Base-by-base conservation (phyloP, 2,113 vertebrate genomes). In the Stegastes partitus region DNA sequence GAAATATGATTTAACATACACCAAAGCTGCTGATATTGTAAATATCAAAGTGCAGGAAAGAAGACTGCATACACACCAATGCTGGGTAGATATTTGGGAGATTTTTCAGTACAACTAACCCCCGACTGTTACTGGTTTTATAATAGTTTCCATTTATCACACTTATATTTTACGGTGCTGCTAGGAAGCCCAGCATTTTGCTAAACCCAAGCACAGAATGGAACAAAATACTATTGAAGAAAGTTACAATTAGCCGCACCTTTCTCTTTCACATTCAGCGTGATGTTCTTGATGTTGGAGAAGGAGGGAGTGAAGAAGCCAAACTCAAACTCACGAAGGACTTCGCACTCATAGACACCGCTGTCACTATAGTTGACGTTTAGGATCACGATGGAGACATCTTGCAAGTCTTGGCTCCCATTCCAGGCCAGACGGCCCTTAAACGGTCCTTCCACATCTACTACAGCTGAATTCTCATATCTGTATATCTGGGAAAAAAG, bases 361-460 rank as follows among this genome's bases (percentile, higher is more conserved):
- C 94, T 96, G 77, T 99, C 98, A 0, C 96, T 95, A 23, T 89
- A 74, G 12, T 95, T 96, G 72, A 98, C 93, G 0, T 98, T 97
- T 2, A 77, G 28, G 76, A 99, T 96, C 0, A 92, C 86, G 86
- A 99, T 96, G 88, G 98, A 99, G 14, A 99, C 88, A 0, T 99
- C 98, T 83, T 99, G 98, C 74, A 99, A 91, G 85, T 99, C 98
- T 61, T 96, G 95, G 87, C 97, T 99, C 2, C 98, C 98, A 0
- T 93, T 96, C 98, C 98, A 99, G 58, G 68, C 71, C 12, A 99
- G 87, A 15, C 98, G 96, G 0, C 93, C 95, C 0, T 93, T 94
- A 92, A 96, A 97, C 3, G 93, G 95, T 62, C 94, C 94, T 0
- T 94, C 91, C 0, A 92, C 47, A 0, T 94, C 92, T 4, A 58